Base-by-base conservation (phyloP, 92 coral and sea anemone species). In the Siderastrea siderea region DNA sequence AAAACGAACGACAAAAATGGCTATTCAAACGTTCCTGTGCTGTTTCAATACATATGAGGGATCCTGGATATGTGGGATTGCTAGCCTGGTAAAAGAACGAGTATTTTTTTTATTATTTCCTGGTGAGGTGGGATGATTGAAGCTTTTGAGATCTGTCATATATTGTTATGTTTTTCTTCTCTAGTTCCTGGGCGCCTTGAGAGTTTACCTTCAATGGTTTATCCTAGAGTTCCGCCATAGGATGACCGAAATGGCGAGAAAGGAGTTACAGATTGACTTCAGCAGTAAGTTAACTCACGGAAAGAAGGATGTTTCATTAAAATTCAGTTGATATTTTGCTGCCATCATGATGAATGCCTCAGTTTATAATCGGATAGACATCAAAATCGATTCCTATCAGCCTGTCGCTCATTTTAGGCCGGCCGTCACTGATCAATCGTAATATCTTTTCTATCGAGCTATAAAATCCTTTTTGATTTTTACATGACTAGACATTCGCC, bases 171-270 rank as follows among this genome's bases (percentile, higher is more conserved):
- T 67, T 43, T 49, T 44, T 46, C 38, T 51, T 64, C 13, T 3
- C 50, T 15, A 93, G 96, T 47, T 93, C 2, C 65, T 90, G 13
- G 91, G 96, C 3, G 62, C 67, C 5, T 71, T 83, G 13, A 60
- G 96, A 69, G 75, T 93, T 44, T 87, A 82, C 43, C 87, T 93
- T 51, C 87, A 90, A 51, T 83, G 91, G 91, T 93, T 93, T 68
- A 93, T 86, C 74, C 38, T 93, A 26, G 80, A 74, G n/a, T 93
- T 86, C 75, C 91, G 92, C 49, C 91, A 87, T 45, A 71, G 96
- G 45, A 89, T 93, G 69, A 86, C 93, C 3, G 57, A 66, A 16
- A 66, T 19, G 62, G 51, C 72, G 17, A 73, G 73, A 49, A 43
- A 48, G 13, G 62, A 12, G 4, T 50, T 90, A 38, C 87, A 75